These are phyloP conservation scores for Listronotus oregonensis DNA, from an alignment of 1,140 invertebrate species.

Conservation along the genomic window DNA sequence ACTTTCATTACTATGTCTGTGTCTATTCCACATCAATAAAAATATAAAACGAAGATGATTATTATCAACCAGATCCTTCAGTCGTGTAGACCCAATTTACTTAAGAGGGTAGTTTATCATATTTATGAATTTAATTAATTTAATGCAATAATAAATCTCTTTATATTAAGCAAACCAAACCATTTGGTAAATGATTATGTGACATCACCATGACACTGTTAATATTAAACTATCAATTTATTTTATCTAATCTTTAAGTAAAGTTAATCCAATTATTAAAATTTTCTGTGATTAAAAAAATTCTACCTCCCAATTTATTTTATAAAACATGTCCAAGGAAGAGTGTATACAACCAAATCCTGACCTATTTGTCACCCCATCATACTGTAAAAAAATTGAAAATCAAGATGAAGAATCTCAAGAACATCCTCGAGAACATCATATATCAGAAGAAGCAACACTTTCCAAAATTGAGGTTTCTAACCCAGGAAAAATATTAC, in stretches of 20 bases:
- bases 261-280: constrained; percentile 38
- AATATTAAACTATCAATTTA: constrained; percentile 42
- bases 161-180: constrained; percentile 38
- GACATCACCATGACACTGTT: constrained; percentile 43
- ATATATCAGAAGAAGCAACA: constrained; percentile 15
- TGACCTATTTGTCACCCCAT: constrained; percentile 39
- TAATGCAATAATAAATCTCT: constrained; percentile 35
- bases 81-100: constrained; percentile 18
- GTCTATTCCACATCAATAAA: constrained; percentile 15
- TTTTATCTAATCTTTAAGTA: constrained; percentile 41
- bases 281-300: constrained; percentile 40
- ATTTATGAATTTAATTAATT: constrained; percentile 43
- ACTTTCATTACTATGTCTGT: not conserved
- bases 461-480: constrained; percentile 40
- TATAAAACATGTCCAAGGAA: constrained; percentile 25
- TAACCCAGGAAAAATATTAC: constrained; percentile 60
- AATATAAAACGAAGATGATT: not conserved
- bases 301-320: constrained; percentile 1
- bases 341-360: constrained; percentile 27
- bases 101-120: constrained; percentile 30
- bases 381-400: constrained; percentile 42
- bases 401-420: constrained; percentile 16
- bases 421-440: not conserved
- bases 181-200: constrained; percentile 45
- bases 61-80: constrained; percentile 7